These are phyloP conservation scores for Torymus texanus DNA, from an alignment of 2,888 invertebrate genomes.

Conservation along the genomic window DNA sequence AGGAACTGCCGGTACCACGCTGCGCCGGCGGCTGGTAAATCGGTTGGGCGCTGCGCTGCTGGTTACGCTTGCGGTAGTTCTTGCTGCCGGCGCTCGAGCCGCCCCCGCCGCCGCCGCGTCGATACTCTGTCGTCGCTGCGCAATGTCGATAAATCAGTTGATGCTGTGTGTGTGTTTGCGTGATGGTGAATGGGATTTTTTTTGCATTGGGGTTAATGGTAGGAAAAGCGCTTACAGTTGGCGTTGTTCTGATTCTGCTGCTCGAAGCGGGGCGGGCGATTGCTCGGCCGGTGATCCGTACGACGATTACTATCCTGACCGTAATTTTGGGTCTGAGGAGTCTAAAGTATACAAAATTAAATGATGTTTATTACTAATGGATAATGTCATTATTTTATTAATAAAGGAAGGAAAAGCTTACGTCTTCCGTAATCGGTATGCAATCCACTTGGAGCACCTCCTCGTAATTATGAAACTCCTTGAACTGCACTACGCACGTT, in stretches of 20 bases:
- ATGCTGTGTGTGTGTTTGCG: background rate
- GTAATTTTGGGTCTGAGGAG: constrained; percentile 62
- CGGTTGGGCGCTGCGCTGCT: constrained; percentile 70
- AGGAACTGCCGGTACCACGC: constrained; percentile 63
- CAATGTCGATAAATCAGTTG: constrained; percentile 8
- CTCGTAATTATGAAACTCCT: constrained; percentile 93
- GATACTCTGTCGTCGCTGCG: constrained; percentile 69
- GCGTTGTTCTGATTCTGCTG: constrained; percentile 68
- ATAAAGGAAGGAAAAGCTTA: constrained; percentile 22
- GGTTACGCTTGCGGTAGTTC: constrained; percentile 65
- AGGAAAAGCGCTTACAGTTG: constrained; percentile 61
- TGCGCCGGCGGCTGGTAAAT: constrained; percentile 74
- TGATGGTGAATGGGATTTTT: constrained; percentile 1
- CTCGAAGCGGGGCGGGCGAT: constrained; percentile 68
- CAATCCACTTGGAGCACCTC: constrained; percentile 90
- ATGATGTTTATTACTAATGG: constrained; percentile 9
- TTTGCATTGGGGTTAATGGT: background rate
- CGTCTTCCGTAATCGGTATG: constrained; percentile 78
- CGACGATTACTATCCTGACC: constrained; percentile 62
- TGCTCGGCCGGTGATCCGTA: constrained; percentile 65
- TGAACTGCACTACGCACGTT: constrained; percentile 90
- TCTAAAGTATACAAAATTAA: constrained; percentile 46
- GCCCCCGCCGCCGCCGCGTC: constrained; percentile 65
- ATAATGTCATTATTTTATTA: background rate
- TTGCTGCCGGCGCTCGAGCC: constrained; percentile 61